phyloP scores from a whole-genome alignment of 2,888 invertebrate species.

The Polyommatus icarus region DNA sequence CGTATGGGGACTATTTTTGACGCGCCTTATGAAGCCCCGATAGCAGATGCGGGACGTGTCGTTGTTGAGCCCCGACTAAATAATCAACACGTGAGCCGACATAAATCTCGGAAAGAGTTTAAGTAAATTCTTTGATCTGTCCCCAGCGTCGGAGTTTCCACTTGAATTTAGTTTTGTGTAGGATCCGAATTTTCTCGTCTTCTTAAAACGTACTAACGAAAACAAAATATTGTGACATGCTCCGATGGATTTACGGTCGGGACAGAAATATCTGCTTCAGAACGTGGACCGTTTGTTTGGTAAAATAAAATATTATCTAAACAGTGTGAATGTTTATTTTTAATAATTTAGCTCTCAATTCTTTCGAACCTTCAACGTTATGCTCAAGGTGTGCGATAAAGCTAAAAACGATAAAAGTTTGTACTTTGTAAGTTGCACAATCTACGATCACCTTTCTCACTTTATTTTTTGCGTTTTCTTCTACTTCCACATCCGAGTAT shows the following conservation, averaged over 20 bases:
- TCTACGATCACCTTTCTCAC: background rate
- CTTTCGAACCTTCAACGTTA: background rate
- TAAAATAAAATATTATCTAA: slow-evolving; percentile 13
- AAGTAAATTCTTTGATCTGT: slow-evolving; percentile 28
- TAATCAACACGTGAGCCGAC: slow-evolving; percentile 29
- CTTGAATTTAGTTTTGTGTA: slow-evolving; percentile 12
- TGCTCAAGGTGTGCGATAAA: background rate
- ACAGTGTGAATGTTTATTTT: background rate
- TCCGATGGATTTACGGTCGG: slow-evolving; percentile 17
- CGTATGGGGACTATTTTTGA: slow-evolving; percentile 42
- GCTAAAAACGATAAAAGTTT: background rate
- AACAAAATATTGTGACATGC: slow-evolving; percentile 17
- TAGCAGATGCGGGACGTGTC: slow-evolving; percentile 28
- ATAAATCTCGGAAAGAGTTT: slow-evolving; percentile 23
- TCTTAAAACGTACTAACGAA: slow-evolving; percentile 17
- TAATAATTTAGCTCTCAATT: background rate
- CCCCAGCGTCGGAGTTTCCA: background rate
- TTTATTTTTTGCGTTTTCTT: background rate
- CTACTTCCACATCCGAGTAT: background rate
- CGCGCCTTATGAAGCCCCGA: slow-evolving; percentile 39
- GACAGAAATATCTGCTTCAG: background rate
- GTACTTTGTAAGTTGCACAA: background rate
- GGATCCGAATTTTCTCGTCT: slow-evolving; percentile 18
- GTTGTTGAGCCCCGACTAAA: slow-evolving; percentile 6
- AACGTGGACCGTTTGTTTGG: background rate